Evolutionary conservation across 2,113 vertebrate genomes (phyloP).

Genomic region (Baryphthengus martii): DNA sequence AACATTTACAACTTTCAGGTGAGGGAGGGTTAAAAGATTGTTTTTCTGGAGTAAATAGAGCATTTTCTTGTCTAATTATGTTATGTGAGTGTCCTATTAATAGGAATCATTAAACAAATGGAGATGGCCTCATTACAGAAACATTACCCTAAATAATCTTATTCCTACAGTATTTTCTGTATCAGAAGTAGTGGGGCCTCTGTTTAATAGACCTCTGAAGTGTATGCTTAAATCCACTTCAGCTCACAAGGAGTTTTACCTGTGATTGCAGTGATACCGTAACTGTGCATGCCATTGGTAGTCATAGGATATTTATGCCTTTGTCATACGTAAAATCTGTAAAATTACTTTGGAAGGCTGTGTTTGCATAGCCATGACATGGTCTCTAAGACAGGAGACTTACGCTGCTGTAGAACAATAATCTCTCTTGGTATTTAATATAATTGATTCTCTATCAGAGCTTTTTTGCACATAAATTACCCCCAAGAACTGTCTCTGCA

Average conservation of each 20-base stretch:
- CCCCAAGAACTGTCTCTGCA: neutral
- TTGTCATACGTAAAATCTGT: neutral
- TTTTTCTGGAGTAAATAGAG: neutral
- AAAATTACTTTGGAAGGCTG: neutral
- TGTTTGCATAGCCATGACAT: neutral
- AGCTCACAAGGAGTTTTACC: neutral
- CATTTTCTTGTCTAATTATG: neutral
- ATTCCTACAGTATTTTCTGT: neutral
- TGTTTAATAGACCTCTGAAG: neutral
- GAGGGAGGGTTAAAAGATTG: neutral
- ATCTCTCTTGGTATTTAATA: neutral
- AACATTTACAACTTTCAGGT: neutral
- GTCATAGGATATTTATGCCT: neutral
- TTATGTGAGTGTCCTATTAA: neutral
- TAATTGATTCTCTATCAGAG: neutral
- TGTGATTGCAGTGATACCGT: rapidly evolving
- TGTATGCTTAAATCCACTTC: neutral
- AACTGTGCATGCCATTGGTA: neutral
- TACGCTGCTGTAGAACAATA: neutral
- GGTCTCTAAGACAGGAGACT: neutral
- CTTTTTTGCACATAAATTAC: neutral
- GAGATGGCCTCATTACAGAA: neutral
- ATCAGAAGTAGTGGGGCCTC: neutral
- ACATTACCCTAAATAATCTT: neutral
- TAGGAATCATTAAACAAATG: neutral